These are phyloP conservation scores for Oscheius sp. DNA, from an alignment of 2,888 invertebrate genomes.

Conservation along the genomic window DNA sequence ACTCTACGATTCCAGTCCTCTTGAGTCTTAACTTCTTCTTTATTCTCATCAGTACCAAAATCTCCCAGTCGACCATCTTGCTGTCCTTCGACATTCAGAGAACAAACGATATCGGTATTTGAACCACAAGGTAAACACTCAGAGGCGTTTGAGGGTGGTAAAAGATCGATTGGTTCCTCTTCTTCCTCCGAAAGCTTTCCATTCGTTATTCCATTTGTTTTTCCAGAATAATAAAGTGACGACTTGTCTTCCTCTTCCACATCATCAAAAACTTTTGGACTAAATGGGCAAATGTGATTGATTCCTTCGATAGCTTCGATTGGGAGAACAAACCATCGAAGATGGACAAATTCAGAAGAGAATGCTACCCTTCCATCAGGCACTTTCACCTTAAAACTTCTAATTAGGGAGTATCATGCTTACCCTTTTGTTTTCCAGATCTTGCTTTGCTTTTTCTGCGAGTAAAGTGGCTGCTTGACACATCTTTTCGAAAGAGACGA, in stretches of 20 bases:
- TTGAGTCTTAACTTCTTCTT: constrained; percentile 26
- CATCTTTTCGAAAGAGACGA: not conserved
- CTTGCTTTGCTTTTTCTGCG: constrained; percentile 19
- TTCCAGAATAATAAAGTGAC: not conserved
- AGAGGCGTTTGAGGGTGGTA: not conserved
- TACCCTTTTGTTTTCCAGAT: constrained; percentile 11
- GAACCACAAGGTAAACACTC: constrained; percentile 5
- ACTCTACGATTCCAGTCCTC: constrained; percentile 58
- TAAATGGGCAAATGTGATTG: constrained; percentile 1
- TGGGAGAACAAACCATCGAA: constrained; percentile 89
- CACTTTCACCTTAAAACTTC: constrained; percentile 74
- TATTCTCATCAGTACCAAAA: constrained; percentile 24
- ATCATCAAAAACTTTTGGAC: constrained; percentile 8
- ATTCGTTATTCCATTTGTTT: not conserved
- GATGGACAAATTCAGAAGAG: constrained; percentile 77
- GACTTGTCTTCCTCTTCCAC: not conserved
- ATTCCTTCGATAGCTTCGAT: constrained; percentile 75
- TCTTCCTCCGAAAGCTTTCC: not conserved
- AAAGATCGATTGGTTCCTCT: not conserved
- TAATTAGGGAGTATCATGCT: not conserved
- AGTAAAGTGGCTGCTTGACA: constrained; percentile 20
- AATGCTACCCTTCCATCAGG: constrained; percentile 82
- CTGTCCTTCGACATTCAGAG: constrained; percentile 22
- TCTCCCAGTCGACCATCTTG: constrained; percentile 30
- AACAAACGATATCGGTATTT: not conserved